Evolutionary conservation across 2,797 vertebrate species (phyloP).

Genomic region (Protonibea diacanthus): DNA sequence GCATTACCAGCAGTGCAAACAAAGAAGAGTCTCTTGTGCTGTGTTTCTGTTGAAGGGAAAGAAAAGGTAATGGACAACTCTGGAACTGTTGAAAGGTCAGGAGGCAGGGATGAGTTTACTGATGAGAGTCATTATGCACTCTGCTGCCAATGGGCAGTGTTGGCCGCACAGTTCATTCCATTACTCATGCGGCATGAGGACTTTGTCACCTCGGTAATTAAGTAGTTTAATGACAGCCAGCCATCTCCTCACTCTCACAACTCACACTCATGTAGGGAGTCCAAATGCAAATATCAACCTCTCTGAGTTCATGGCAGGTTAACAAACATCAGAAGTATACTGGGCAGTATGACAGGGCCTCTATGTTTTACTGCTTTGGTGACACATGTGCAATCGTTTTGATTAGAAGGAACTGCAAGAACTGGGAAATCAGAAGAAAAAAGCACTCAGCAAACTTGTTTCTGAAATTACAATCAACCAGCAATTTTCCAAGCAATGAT

Average conservation of each 20-base stretch:
- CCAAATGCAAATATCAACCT: not conserved
- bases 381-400: not conserved
- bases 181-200: slow-evolving; percentile 60
- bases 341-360: too few species aligned
- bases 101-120: slow-evolving; percentile 52
- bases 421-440: not conserved
- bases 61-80: slow-evolving; percentile 33
- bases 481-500: not conserved
- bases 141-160: slow-evolving; percentile 31
- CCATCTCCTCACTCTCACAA: too few species aligned
- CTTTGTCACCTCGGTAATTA: slow-evolving; percentile 64
- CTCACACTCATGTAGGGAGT: not conserved
- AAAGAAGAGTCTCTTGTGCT: slow-evolving; percentile 1
- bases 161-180: slow-evolving; percentile 29
- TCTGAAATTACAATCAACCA: not conserved
- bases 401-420: not conserved
- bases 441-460: not conserved
- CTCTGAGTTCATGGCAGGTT: not conserved
- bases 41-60: not conserved
- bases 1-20: slow-evolving; percentile 21
- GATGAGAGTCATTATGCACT: slow-evolving; percentile 60
- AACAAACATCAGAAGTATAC: not conserved
- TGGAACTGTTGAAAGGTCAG: slow-evolving; percentile 63
- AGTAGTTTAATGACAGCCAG: slow-evolving; percentile 39
- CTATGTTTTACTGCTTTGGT: not conserved